Base-by-base conservation (phyloP, 37 sponge, comb jelly and placozoan genomes). In the Halisarca cf. caerulea region DNA sequence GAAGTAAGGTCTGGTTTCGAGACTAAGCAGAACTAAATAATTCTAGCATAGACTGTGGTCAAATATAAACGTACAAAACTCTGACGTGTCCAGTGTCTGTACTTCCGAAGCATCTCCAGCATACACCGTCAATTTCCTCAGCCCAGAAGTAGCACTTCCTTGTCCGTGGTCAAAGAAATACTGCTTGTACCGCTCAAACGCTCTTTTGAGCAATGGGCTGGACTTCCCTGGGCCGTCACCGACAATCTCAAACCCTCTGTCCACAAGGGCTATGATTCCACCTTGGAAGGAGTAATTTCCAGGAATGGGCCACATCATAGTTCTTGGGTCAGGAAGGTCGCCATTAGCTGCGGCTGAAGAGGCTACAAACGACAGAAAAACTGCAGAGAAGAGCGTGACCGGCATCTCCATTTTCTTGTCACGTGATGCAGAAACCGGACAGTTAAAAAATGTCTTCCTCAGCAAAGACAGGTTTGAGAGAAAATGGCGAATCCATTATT, bases 151-250 rank as follows among this genome's bases (percentile, higher is more conserved):
- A 11, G 45, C 21, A 24, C 45, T 74, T 2, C 45, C 77, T 17
- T 41, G 18, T 41, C 77, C 77, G 36, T 40, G 77, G 45, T 88
- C 32, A 79, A 93, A 93, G 6, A 87, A 69, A 42, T 86, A 80
- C 32, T 71, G 47, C 37, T 32, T 66, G 86, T 93, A 93, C 54
- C 94, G 84, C 17, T 61, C 80, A 37, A 93, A 85, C 35, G 91
- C 94, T 15, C 34, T 41, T 25, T 87, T 87, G 28, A 93, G 72
- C 14, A 85, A 33, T 28, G 66, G 42, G 38, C 88, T 90, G 58
- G 28, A 44, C 2, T 66, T 88, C 21, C 84, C 89, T 0, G 77
- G 47, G 1, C 89, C 92, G 32, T n/a, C 34, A 27, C 86, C 59
- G 0, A 33, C 27, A 44, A 92, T 89, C 21, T 37, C 36, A 66